Conservation (phyloP, 2,113 vertebrate species). For the Rhineura floridana region DNA sequence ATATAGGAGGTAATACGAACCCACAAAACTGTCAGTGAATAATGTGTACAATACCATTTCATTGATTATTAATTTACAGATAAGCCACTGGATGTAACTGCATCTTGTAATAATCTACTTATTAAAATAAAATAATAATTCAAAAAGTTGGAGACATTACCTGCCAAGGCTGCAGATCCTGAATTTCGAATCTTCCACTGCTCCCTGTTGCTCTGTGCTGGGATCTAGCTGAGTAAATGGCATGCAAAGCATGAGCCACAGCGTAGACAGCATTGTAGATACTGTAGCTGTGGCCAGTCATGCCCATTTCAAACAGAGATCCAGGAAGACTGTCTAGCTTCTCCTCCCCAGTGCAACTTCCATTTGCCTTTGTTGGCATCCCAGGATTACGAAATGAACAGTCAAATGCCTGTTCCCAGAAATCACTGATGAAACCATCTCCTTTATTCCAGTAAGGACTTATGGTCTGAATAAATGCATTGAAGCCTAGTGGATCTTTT, state of each 20-base stretch:
- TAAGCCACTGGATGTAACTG: no score
- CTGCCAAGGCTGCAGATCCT: background rate
- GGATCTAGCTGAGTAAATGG: background rate
- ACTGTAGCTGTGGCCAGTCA: background rate
- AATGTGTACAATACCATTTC: no score
- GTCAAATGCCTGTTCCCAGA: conserved; percentile 16
- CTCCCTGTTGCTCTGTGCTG: no score
- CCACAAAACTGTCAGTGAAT: no score
- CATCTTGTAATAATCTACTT: background rate
- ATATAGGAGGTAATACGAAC: no score
- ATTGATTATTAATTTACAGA: no score
- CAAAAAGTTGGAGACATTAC: background rate
- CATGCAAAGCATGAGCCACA: background rate
- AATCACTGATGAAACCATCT: background rate
- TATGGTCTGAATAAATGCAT: background rate
- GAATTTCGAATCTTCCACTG: background rate
- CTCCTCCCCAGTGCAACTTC: background rate
- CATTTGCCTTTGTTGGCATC: background rate
- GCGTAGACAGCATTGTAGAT: background rate
- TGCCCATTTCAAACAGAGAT: background rate
- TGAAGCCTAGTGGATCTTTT: background rate
- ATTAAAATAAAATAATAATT: background rate
- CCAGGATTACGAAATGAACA: background rate
- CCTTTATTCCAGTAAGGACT: background rate
- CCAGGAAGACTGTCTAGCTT: background rate